Evolutionary conservation across 2,797 vertebrate species (phyloP), one percentile per base, ranked within the genome.

Genomic region (Typhlichthys subterraneus): DNA sequence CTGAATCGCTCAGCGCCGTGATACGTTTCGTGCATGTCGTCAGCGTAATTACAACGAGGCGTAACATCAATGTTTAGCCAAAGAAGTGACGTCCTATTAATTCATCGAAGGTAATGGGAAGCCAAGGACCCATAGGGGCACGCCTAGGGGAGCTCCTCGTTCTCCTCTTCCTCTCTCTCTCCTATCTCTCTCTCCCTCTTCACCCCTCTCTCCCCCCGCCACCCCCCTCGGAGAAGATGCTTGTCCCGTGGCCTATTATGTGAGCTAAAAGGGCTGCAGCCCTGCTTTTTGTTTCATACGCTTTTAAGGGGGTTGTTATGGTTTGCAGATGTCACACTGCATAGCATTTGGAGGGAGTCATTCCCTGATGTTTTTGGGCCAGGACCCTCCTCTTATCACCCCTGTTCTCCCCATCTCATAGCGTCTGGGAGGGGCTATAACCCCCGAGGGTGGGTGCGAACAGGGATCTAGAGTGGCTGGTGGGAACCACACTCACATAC

Each of bases 291-390:
- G 80, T 88, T 84, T 84, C 72, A 72, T 72, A 70, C 79, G 77
- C 83, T 87, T 61, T 83, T 80, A 63, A 83, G 80, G 75, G 62
- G 76, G 80, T 73, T 82, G 79, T 92, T 91, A 92, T 92, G 82
- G 87, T 88, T 91, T 91, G 85, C 90, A 93, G 91, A 91, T 92
- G 91, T 90, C 89, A 87, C 89, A 87, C 88, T 84, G 84, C 86
- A 85, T 87, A 88, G 89, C 87, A 74, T 81, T 85, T 19, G 55
- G 65, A 87, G 82, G 72, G 80, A 89, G 80, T 90, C 84, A 82
- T 87, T 79, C 85, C 69, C 70, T 45, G 73, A 70, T 82, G 81
- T 84, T 84, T 81, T 90, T 83, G 88, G 84, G 67, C 80, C 14
- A 75, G 79, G 82, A 84, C 81, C 88, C 86, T 89, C 85, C 84